phyloP scores from a whole-genome alignment of 35 echinoderm and acorn worm genomes.

The Heliocidaris erythrogramma region DNA sequence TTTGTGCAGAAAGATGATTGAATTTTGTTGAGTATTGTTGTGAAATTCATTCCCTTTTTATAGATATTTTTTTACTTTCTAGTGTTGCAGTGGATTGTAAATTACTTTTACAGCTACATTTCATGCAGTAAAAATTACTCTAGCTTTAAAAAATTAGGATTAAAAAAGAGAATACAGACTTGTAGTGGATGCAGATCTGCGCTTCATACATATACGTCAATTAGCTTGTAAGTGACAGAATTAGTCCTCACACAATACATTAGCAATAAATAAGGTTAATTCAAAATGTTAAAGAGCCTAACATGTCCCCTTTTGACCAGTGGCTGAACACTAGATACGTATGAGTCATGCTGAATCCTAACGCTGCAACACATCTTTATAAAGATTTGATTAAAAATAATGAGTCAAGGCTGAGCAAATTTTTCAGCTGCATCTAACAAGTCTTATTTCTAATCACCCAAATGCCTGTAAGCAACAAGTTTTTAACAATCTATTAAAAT shows the following conservation, averaged over 20 bases:
- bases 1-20: no score
- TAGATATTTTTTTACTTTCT: neutral
- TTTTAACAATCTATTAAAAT: neutral
- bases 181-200: neutral
- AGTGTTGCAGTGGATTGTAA: neutral
- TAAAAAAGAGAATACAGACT: neutral
- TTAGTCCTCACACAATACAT: neutral
- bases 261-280: constrained; percentile 3
- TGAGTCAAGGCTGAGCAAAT: constrained; percentile 6
- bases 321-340: neutral
- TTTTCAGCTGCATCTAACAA: constrained; percentile 46
- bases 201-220: neutral
- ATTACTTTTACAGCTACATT: neutral
- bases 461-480: constrained; percentile 48
- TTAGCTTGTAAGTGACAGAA: neutral
- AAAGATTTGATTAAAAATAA: constrained; percentile 44
- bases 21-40: no score
- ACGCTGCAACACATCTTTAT: constrained; percentile 11
- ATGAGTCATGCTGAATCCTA: constrained; percentile 37
- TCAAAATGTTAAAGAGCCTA: neutral
- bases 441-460: constrained; percentile 33
- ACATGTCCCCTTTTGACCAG: neutral
- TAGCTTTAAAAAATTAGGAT: neutral
- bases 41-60: no score
- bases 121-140: neutral